Evolutionary conservation across 2,113 vertebrate genomes (phyloP).

Genomic region (Mastomys natalensis): DNA sequence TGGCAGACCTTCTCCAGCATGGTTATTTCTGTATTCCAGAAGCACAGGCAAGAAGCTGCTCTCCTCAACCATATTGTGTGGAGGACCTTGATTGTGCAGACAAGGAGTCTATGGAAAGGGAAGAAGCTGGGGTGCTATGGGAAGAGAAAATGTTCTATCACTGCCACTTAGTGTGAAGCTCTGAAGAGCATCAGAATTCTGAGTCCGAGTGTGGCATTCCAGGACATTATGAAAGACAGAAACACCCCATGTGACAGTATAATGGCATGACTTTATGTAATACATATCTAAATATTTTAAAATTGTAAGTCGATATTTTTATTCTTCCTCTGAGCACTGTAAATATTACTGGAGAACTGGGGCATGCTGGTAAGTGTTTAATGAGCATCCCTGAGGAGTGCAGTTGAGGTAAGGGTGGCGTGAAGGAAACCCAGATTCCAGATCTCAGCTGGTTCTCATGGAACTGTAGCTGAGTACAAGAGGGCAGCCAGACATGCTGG

Average conservation of each 20-base stretch:
- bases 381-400: neutral
- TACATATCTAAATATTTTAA: neutral
- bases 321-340: neutral
- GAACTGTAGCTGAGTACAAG: neutral
- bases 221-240: neutral
- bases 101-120: neutral
- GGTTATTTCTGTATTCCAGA: neutral
- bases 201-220: neutral
- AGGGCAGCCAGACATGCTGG: neutral
- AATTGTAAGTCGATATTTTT: neutral
- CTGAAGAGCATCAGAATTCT: neutral
- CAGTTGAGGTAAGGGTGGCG: neutral
- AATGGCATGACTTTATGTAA: neutral
- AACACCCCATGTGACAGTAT: neutral
- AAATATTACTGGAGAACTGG: neutral
- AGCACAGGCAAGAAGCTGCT: neutral
- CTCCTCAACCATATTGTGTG: neutral
- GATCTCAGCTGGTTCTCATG: neutral
- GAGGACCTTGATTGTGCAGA: neutral
- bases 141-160: neutral
- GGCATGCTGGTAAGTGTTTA: neutral
- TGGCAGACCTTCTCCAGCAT: neutral
- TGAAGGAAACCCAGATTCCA: neutral
- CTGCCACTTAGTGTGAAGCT: too few species aligned
- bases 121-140: neutral